These are phyloP conservation scores for Melopsittacus undulatus DNA, from an alignment of 2,797 vertebrate species.

Conservation along the genomic window DNA sequence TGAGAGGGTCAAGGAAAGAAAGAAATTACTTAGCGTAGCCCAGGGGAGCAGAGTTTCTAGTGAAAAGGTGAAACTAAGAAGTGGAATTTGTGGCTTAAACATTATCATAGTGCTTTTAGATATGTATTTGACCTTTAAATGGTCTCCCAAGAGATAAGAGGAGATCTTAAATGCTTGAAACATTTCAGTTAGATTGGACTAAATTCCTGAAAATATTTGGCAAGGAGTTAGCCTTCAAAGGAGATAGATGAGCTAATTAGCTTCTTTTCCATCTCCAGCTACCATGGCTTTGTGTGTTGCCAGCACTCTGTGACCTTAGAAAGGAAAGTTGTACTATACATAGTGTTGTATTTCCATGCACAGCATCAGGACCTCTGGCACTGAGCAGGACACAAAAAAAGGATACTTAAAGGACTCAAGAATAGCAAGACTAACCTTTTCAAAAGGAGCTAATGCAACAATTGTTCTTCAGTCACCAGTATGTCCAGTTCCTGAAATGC, in stretches of 20 bases:
- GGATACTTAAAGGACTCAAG: conserved; percentile 16
- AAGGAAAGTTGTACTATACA: conserved; percentile 37
- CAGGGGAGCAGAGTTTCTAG: neutral
- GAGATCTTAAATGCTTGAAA: conserved; percentile 39
- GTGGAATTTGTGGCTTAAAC: conserved; percentile 41
- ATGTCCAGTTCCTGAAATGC: conserved; percentile 55
- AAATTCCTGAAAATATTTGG: conserved; percentile 53
- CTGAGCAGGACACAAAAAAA: neutral
- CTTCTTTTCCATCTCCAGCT: conserved; percentile 6
- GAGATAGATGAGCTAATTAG: conserved; percentile 47
- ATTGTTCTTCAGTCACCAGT: conserved; percentile 3
- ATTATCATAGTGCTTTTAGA: conserved; percentile 22
- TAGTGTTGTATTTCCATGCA: conserved; percentile 27
- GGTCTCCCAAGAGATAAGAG: conserved; percentile 46
- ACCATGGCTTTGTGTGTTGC: neutral
- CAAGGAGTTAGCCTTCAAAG: conserved; percentile 32
- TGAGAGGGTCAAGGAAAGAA: conserved; percentile 51
- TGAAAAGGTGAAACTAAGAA: conserved; percentile 37
- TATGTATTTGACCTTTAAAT: conserved; percentile 57
- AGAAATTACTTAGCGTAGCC: conserved; percentile 35
- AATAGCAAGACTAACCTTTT: conserved; percentile 55
- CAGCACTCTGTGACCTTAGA: conserved; percentile 4
- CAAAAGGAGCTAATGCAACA: conserved; percentile 51
- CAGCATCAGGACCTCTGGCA: conserved; percentile 29
- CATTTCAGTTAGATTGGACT: conserved; percentile 30